phyloP scores from a whole-genome alignment of 2,113 vertebrate species.

The Polypterus senegalus region DNA sequence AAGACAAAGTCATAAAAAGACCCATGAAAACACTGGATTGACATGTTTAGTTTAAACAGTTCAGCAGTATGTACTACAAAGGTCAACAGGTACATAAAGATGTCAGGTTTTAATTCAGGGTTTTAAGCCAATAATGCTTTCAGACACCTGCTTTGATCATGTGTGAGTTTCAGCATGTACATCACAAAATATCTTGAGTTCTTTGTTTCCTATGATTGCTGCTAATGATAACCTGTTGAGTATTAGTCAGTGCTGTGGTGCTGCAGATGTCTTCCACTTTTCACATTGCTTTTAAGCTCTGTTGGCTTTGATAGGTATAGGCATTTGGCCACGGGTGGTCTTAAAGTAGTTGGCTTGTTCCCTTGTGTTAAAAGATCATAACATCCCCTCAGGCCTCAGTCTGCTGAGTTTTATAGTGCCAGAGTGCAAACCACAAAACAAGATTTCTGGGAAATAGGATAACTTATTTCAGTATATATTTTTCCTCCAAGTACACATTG shows the following conservation, averaged over 20 bases:
- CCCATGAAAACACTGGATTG: background rate
- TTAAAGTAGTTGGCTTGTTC: background rate
- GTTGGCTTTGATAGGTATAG: background rate
- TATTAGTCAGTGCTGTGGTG: background rate
- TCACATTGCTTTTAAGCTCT: background rate
- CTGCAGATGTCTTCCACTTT: background rate
- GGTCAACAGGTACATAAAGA: background rate
- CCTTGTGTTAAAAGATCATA: background rate
- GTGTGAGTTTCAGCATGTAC: background rate
- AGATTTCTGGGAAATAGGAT: background rate
- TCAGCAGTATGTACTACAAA: background rate
- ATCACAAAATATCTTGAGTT: background rate
- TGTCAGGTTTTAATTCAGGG: background rate
- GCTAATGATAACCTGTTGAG: background rate
- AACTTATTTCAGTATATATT: background rate
- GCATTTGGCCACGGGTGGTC: background rate
- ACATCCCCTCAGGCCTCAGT: background rate
- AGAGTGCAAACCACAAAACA: background rate
- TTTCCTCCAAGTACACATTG: background rate
- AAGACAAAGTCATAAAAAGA: background rate
- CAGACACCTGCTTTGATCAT: background rate
- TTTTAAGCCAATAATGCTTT: background rate
- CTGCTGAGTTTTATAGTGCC: background rate
- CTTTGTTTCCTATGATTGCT: background rate
- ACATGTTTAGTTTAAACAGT: background rate